Percentiles rank a stretch among this genome's conserved stretches.
phyloP scores from a whole-genome alignment of 2,888 invertebrate genomes.

The Biston betularia region DNA sequence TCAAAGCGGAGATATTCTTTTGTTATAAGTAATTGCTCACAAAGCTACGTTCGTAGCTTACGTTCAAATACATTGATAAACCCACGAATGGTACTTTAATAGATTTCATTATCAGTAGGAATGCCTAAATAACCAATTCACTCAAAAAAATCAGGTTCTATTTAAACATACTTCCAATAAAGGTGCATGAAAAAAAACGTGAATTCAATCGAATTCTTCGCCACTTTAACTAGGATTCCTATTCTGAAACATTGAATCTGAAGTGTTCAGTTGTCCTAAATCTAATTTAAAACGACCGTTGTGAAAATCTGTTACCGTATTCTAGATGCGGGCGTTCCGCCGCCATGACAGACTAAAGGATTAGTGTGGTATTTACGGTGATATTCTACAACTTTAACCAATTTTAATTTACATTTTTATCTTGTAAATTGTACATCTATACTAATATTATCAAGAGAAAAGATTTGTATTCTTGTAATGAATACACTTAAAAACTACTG shows the following conservation, averaged over 20 bases:
- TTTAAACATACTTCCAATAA: conserved; percentile 49
- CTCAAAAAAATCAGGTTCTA: conserved; percentile 43
- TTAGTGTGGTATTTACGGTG: conserved; percentile 60
- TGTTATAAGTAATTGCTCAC: conserved; percentile 29
- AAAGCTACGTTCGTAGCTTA: conserved; percentile 12
- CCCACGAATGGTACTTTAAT: conserved; percentile 29
- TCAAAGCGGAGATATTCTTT: conserved; percentile 20
- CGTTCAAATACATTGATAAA: conserved; percentile 28
- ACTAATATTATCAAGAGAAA: too few relatives aligned
- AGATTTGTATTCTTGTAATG: too few relatives aligned
- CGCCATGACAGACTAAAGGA: conserved; percentile 44
- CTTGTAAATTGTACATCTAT: too few relatives aligned
- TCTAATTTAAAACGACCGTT: conserved; percentile 67
- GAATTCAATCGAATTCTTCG: conserved; percentile 72
- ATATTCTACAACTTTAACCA: too few relatives aligned
- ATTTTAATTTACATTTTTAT: too few relatives aligned
- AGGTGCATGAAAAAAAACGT: conserved; percentile 66
- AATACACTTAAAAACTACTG: too few relatives aligned
- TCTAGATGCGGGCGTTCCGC: conserved; percentile 49
- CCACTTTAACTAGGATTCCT: conserved; percentile 67
- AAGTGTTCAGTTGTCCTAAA: conserved; percentile 71
- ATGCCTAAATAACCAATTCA: conserved; percentile 41
- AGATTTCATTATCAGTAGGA: conserved; percentile 30
- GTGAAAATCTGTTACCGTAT: conserved; percentile 51
- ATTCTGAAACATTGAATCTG: conserved; percentile 65